A percentile compares a stretch with the other conserved stretches of the same genome.
phyloP scores from a whole-genome alignment of 1,140 invertebrate species.

The Solenopsis fugax region DNA sequence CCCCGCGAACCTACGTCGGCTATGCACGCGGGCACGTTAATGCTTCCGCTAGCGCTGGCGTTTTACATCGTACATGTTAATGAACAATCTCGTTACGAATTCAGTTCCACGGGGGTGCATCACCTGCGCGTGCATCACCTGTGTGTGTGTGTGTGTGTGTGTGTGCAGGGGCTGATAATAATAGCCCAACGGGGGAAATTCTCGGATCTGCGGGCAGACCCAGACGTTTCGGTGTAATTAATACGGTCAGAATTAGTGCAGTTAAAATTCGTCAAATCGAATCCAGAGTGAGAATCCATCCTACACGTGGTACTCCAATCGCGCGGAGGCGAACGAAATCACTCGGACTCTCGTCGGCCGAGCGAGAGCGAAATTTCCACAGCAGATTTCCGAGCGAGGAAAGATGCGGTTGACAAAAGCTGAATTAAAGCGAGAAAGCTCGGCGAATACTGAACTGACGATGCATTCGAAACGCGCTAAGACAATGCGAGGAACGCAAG shows the following conservation, averaged over 20 bases:
- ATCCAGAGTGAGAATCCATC: too few species aligned
- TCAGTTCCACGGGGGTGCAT: neutral
- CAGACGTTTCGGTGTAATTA: conserved; percentile 4
- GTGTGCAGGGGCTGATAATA: conserved; percentile 2
- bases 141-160: too few species aligned
- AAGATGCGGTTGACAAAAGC: conserved; percentile 33
- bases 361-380: neutral
- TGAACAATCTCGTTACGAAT: conserved; percentile 53
- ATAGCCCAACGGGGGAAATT: conserved; percentile 8
- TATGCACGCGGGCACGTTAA: conserved; percentile 41
- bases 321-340: neutral
- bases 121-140: neutral
- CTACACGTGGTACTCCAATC: neutral
- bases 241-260: neutral
- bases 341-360: neutral
- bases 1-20: conserved; percentile 36
- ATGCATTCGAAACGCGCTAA: conserved; percentile 16
- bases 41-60: conserved; percentile 2
- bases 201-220: neutral
- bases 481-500: conserved; percentile 38
- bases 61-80: conserved; percentile 54
- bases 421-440: conserved; percentile 39
- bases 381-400: neutral
- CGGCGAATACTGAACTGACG: neutral
- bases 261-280: neutral